Evolutionary conservation across 2,113 vertebrate genomes (phyloP).

Genomic region (Fulica atra): DNA sequence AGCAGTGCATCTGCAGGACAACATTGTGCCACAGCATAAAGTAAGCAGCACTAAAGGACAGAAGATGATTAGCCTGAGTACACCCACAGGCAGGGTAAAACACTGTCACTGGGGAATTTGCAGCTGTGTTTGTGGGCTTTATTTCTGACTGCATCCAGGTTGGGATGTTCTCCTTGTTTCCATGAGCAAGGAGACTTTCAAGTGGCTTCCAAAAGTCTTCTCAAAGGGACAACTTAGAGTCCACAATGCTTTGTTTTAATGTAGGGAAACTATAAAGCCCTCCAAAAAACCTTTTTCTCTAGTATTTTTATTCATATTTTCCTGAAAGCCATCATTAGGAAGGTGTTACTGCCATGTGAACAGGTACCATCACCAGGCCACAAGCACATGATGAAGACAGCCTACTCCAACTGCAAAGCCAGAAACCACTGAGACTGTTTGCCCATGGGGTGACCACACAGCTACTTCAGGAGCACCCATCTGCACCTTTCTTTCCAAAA

Average conservation of each 20-base stretch:
- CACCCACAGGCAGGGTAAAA: background rate
- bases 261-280: background rate
- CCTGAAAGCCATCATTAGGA: background rate
- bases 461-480: background rate
- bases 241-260: background rate
- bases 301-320: background rate
- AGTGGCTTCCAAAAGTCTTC: background rate
- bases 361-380: background rate
- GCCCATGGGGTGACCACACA: background rate
- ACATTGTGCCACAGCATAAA: background rate
- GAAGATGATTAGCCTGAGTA: background rate
- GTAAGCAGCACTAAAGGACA: background rate
- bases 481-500: background rate
- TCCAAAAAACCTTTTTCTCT: background rate
- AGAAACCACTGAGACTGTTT: background rate
- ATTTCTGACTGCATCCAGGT: background rate
- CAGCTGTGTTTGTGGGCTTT: background rate
- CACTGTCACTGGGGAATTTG: background rate
- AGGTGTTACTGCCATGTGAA: background rate
- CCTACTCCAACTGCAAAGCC: background rate
- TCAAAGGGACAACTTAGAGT: background rate
- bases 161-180: background rate
- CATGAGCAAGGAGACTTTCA: background rate
- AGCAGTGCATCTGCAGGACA: constrained; percentile 91
- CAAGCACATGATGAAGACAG: background rate